Conservation (phyloP, 1,140 invertebrate species). For the Brachionus asplanchnoidis region DNA sequence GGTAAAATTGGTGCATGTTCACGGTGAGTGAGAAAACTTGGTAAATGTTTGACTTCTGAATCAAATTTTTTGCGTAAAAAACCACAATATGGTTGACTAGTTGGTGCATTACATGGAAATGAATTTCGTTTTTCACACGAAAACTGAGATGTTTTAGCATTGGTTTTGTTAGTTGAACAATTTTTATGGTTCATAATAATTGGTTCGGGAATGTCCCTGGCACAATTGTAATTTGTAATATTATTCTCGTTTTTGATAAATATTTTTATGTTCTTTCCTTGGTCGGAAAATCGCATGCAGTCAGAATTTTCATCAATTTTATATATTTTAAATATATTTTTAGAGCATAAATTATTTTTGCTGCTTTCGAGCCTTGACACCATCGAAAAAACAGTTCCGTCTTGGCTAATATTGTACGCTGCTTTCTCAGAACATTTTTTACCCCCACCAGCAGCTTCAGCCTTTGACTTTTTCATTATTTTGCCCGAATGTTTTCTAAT, state of each 20-base stretch:
- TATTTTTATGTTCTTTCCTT: slow-evolving; percentile 14
- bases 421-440: not conserved
- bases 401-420: not conserved
- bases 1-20: not conserved
- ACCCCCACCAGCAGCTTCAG: not conserved
- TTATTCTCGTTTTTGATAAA: slow-evolving; percentile 30
- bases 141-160: not conserved
- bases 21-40: not conserved
- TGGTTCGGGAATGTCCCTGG: not conserved
- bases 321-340: slow-evolving; percentile 33
- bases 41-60: not conserved
- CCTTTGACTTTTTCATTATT: slow-evolving; percentile 17
- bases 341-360: not conserved
- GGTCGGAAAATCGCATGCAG: not conserved
- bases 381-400: not conserved
- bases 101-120: not conserved
- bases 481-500: not conserved
- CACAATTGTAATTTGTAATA: slow-evolving; percentile 31
- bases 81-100: slow-evolving; percentile 17
- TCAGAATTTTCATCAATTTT: not conserved
- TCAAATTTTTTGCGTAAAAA: slow-evolving; percentile 24
- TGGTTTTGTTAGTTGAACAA: not conserved
- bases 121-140: not conserved
- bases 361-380: not conserved
- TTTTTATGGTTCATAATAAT: not conserved